A percentile compares a stretch with the other conserved stretches of the same genome.
phyloP scores from a whole-genome alignment of 2,888 invertebrate genomes.

The Drosophila emarginata region DNA sequence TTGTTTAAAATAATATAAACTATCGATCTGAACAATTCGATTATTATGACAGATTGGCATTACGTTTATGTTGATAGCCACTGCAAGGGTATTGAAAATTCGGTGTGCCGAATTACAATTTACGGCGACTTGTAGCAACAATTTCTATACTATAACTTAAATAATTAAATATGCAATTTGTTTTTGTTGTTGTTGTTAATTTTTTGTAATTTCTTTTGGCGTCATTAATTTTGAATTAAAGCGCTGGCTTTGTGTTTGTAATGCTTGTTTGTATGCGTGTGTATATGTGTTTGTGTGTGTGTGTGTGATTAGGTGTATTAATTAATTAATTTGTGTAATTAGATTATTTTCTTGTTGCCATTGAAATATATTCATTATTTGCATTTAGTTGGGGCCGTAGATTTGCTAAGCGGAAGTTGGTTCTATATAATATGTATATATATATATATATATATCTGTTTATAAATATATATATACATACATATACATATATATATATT shows the following conservation, averaged over 20 bases:
- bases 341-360: slow-evolving; percentile 25
- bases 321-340: slow-evolving; percentile 23
- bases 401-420: slow-evolving; percentile 71
- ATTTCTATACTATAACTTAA: slow-evolving; percentile 30
- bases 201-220: slow-evolving; percentile 24
- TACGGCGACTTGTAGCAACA: slow-evolving; percentile 33
- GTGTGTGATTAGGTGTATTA: slow-evolving; percentile 9
- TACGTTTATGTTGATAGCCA: too few species aligned
- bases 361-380: slow-evolving; percentile 16
- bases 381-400: slow-evolving; percentile 52
- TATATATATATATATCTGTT: slow-evolving; percentile 48
- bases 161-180: slow-evolving; percentile 41
- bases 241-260: slow-evolving; percentile 40
- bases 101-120: background rate
- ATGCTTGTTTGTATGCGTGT: background rate
- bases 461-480: slow-evolving; percentile 49
- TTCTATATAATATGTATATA: slow-evolving; percentile 50
- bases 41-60: too few species aligned
- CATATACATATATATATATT: slow-evolving; percentile 46
- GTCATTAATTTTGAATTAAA: slow-evolving; percentile 70
- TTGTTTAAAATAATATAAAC: background rate
- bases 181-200: background rate
- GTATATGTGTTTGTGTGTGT: background rate
- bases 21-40: slow-evolving; percentile 3
- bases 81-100: background rate